phyloP scores from a whole-genome alignment of 2,888 invertebrate species.

The Zaprionus lineosus region DNA sequence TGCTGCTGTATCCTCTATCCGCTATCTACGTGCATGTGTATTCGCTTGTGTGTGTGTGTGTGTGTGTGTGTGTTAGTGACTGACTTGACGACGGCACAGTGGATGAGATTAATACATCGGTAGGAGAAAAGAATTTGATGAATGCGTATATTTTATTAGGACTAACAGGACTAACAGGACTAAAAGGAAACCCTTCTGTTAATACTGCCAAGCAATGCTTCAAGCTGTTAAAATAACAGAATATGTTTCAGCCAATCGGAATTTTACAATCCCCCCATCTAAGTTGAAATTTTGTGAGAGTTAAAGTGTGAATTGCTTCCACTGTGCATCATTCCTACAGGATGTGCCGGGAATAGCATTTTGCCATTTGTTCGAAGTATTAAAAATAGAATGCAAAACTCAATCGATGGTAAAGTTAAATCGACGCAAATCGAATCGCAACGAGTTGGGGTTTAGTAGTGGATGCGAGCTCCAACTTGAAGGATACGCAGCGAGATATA shows the following conservation, averaged over 20 bases:
- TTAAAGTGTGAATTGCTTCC: neutral
- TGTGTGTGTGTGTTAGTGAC: slow-evolving; percentile 1
- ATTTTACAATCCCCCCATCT: too few relatives aligned
- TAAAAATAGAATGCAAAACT: slow-evolving; percentile 53
- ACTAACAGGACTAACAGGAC: too few relatives aligned
- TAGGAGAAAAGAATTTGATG: too few relatives aligned
- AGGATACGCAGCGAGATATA: slow-evolving; percentile 27
- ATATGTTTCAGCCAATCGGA: too few relatives aligned
- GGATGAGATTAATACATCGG: too few relatives aligned
- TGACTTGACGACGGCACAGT: slow-evolving; percentile 10
- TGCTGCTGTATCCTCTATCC: neutral
- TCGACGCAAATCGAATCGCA: slow-evolving; percentile 71
- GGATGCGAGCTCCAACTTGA: slow-evolving; percentile 24
- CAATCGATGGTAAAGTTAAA: slow-evolving; percentile 65
- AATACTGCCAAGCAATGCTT: too few relatives aligned
- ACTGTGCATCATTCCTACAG: slow-evolving; percentile 3
- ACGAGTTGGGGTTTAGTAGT: slow-evolving; percentile 54
- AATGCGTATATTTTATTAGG: too few relatives aligned
- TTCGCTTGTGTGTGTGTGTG: slow-evolving; percentile 5
- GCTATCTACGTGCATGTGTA: neutral
- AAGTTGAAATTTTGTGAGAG: neutral
- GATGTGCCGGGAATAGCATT: slow-evolving; percentile 23
- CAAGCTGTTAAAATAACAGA: too few relatives aligned
- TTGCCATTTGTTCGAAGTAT: slow-evolving; percentile 3
- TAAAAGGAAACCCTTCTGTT: too few relatives aligned